phyloP scores from a whole-genome alignment of 2,113 vertebrate species.

The Rattus rattus region DNA sequence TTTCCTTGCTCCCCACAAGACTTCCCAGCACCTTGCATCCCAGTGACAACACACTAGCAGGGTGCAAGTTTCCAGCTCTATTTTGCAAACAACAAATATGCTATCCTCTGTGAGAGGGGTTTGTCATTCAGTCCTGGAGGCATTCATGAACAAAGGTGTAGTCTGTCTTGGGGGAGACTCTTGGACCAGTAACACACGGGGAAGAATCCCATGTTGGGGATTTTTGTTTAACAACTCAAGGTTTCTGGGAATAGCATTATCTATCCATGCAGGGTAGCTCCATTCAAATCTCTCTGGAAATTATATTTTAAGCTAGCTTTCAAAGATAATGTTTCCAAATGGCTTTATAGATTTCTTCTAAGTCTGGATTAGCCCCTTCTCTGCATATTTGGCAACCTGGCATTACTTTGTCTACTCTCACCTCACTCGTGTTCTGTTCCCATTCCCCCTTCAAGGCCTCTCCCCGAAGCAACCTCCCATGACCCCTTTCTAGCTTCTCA shows the following conservation, averaged over 20 bases:
- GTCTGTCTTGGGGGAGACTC: neutral
- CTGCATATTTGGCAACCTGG: neutral
- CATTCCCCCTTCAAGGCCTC: neutral
- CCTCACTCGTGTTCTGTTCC: no score
- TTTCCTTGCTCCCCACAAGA: neutral
- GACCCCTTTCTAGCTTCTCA: neutral
- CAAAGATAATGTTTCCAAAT: neutral
- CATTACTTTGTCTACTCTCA: neutral
- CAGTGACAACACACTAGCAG: neutral
- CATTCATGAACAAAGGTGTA: neutral
- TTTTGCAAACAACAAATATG: neutral
- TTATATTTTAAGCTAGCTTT: neutral
- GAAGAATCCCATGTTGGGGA: neutral
- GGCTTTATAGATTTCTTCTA: neutral
- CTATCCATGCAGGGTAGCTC: neutral
- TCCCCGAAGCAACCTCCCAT: neutral
- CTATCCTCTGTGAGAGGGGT: neutral
- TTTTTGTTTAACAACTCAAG: neutral
- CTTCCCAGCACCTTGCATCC: neutral
- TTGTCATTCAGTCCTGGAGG: neutral
- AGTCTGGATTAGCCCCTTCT: neutral
- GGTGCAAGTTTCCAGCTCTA: neutral
- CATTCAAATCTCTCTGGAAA: neutral
- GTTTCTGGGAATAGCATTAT: neutral
- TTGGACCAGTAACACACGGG: neutral